A percentile compares a stretch with the other conserved stretches of the same genome.
phyloP scores from a whole-genome alignment of 2,888 invertebrate genomes.

The Seira sanloemensis region DNA sequence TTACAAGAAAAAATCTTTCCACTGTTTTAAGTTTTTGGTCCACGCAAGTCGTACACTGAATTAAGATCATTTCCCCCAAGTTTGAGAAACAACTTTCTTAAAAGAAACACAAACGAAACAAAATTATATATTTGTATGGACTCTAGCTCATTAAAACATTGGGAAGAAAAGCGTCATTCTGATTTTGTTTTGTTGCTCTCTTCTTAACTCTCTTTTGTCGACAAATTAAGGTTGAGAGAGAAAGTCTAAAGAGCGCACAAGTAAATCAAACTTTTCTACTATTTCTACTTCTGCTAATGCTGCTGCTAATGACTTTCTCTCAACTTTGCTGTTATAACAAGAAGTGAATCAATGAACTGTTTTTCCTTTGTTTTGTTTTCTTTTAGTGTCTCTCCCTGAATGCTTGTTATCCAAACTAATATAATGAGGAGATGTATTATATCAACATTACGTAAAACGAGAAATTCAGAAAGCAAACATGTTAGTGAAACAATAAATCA shows the following conservation, averaged over 20 bases:
- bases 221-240: neutral
- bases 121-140: neutral
- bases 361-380: constrained; percentile 49
- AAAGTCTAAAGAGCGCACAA: neutral
- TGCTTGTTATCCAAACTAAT: constrained; percentile 40
- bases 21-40: neutral
- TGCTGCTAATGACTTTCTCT: neutral
- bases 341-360: constrained; percentile 34
- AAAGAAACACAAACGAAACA: neutral
- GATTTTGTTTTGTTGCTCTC: constrained; percentile 16
- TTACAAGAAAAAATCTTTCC: neutral
- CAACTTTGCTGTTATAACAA: neutral
- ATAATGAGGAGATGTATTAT: neutral
- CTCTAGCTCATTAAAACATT: neutral
- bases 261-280: neutral
- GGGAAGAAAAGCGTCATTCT: neutral
- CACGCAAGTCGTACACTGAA: neutral
- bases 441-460: neutral
- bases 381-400: constrained; percentile 35
- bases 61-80: neutral
- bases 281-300: no score
- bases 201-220: neutral
- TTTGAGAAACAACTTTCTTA: neutral
- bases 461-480: neutral
- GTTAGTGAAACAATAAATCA: constrained; percentile 46